Evolutionary conservation across 2,797 vertebrate species (phyloP).

Genomic region (Cheirogaleus major): DNA sequence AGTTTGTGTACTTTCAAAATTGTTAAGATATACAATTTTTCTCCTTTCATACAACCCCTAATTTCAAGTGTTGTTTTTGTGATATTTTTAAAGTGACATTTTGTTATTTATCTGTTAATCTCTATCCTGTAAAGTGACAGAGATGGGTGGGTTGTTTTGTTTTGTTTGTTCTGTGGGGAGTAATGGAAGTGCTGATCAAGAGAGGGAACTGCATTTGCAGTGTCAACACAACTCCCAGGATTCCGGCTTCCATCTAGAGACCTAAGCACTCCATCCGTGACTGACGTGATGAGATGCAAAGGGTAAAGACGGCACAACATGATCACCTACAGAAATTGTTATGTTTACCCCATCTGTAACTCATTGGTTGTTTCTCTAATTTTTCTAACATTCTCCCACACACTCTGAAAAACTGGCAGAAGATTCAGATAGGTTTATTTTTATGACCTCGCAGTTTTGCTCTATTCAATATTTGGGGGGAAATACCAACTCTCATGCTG

Average conservation of each 20-base stretch:
- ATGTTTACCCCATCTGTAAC: conserved; percentile 67
- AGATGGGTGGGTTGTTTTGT: not conserved
- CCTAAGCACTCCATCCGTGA: conserved; percentile 17
- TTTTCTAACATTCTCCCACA: conserved; percentile 48
- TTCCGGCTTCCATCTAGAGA: conserved; percentile 26
- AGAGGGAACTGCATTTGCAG: not conserved
- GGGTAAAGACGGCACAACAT: not conserved
- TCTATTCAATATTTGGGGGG: conserved; percentile 59
- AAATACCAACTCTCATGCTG: conserved; percentile 76
- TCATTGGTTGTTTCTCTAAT: conserved; percentile 52
- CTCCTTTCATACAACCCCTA: not conserved
- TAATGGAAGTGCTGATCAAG: not conserved
- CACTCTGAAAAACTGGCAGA: conserved; percentile 64
- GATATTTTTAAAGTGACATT: not conserved
- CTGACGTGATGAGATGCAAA: conserved; percentile 21
- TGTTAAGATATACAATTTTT: not conserved
- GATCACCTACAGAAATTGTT: conserved; percentile 34
- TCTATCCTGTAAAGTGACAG: not conserved
- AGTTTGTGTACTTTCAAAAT: not conserved
- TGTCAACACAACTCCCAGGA: conserved; percentile 25
- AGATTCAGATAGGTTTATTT: conserved; percentile 69
- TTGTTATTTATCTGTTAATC: conserved; percentile 1
- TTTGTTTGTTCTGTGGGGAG: not conserved
- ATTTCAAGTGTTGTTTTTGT: not conserved
- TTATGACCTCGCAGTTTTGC: conserved; percentile 65